phyloP scores from a whole-genome alignment of 1,140 invertebrate genomes.

The Panulirus ornatus region DNA sequence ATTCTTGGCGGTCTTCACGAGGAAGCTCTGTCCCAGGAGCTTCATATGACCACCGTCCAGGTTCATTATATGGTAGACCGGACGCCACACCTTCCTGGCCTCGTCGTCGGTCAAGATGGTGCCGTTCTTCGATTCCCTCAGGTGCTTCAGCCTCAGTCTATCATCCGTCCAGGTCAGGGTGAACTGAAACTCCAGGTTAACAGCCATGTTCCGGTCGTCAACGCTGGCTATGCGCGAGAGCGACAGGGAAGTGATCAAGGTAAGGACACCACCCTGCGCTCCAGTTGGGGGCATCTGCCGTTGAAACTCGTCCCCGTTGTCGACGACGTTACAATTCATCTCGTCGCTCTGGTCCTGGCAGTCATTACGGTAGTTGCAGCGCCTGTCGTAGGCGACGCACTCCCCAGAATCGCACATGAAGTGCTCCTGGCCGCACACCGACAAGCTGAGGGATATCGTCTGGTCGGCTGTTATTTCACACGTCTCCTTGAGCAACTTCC shows the following conservation, averaged over 20 bases:
- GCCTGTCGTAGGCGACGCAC: slow-evolving; percentile 78
- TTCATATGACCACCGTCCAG: slow-evolving; percentile 43
- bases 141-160: slow-evolving; percentile 39
- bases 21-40: slow-evolving; percentile 11
- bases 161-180: slow-evolving; percentile 42
- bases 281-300: slow-evolving; percentile 29
- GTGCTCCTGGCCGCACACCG: slow-evolving; percentile 66
- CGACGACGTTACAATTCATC: slow-evolving; percentile 76
- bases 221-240: slow-evolving; percentile 32
- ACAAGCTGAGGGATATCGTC: slow-evolving; percentile 30
- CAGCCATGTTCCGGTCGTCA: slow-evolving; percentile 29
- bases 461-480: slow-evolving; percentile 23
- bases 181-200: slow-evolving; percentile 50
- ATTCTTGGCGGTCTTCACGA: not conserved
- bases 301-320: slow-evolving; percentile 16
- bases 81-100: slow-evolving; percentile 42
- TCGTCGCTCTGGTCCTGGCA: slow-evolving; percentile 80
- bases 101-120: slow-evolving; percentile 41
- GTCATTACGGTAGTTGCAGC: slow-evolving; percentile 78
- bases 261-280: not conserved
- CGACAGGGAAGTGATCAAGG: not conserved
- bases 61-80: not conserved
- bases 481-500: slow-evolving; percentile 3
- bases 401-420: slow-evolving; percentile 77
- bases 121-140: slow-evolving; percentile 21